phyloP scores from a whole-genome alignment of 2,888 invertebrate genomes.

The Parnassius mnemosyne region DNA sequence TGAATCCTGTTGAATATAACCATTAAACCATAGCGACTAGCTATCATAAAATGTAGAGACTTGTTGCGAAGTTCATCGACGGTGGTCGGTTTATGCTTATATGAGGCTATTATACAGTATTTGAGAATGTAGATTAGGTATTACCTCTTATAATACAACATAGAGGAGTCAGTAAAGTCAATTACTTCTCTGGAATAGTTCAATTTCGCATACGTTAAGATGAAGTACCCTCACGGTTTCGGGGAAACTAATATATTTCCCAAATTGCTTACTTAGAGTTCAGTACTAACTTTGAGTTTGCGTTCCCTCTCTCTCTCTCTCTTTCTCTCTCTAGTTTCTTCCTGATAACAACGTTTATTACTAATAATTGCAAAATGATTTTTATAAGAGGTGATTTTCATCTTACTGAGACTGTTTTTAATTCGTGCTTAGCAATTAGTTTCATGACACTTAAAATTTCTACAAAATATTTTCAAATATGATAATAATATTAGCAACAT shows the following conservation, averaged over 20 bases:
- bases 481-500: too few relatives aligned
- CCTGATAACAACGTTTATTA: too few relatives aligned
- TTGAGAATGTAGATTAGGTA: slow-evolving; percentile 75
- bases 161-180: slow-evolving; percentile 59
- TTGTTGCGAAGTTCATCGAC: slow-evolving; percentile 45
- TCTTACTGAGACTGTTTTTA: too few relatives aligned
- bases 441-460: too few relatives aligned
- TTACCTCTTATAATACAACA: slow-evolving; percentile 60
- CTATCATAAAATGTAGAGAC: slow-evolving; percentile 20
- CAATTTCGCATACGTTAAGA: slow-evolving; percentile 51
- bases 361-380: too few relatives aligned
- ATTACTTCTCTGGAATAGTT: slow-evolving; percentile 69
- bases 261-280: slow-evolving; percentile 42
- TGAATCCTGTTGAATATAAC: slow-evolving; percentile 17
- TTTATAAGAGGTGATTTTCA: too few relatives aligned
- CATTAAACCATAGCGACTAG: background rate
- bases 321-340: too few relatives aligned
- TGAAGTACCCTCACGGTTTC: slow-evolving; percentile 55
- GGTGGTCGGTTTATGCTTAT: slow-evolving; percentile 44
- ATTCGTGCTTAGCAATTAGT: too few relatives aligned
- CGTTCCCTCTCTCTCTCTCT: too few relatives aligned
- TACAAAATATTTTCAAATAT: too few relatives aligned
- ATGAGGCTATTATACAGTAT: slow-evolving; percentile 60
- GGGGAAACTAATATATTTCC: slow-evolving; percentile 54
- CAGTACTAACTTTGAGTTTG: too few relatives aligned